Conservation (phyloP, 2,888 invertebrate species). For the Diarsia rubi region DNA sequence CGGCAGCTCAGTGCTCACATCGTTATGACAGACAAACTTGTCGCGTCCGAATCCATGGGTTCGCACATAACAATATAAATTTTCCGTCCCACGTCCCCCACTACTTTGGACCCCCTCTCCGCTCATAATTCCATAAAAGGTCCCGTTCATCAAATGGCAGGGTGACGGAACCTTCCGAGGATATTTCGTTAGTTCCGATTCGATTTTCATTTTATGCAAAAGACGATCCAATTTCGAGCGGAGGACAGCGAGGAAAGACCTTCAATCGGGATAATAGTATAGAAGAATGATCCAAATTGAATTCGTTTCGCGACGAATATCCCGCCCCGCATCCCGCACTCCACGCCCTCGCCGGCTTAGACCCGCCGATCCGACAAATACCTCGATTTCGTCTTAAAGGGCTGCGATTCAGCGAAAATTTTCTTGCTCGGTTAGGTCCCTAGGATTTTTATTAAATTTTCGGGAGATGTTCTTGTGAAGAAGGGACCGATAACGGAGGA, state of each 20-base stretch:
- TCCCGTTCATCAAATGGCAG: constrained; percentile 71
- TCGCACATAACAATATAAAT: constrained; percentile 66
- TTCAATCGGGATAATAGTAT: constrained; percentile 87
- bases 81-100: constrained; percentile 53
- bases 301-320: constrained; percentile 78
- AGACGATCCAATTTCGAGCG: constrained; percentile 86
- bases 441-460: constrained; percentile 86
- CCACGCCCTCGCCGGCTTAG: constrained; percentile 69
- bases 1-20: constrained; percentile 43
- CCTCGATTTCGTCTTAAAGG: constrained; percentile 78
- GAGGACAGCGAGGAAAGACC: constrained; percentile 76
- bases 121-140: constrained; percentile 77
- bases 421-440: constrained; percentile 80
- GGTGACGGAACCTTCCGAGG: constrained; percentile 68
- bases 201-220: constrained; percentile 90
- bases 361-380: constrained; percentile 76
- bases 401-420: constrained; percentile 84
- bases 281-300: constrained; percentile 90
- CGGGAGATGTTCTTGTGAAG: constrained; percentile 66
- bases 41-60: constrained; percentile 44
- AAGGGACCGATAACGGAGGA: constrained; percentile 59
- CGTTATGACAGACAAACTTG: constrained; percentile 53
- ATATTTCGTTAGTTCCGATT: constrained; percentile 88
- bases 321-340: constrained; percentile 64
- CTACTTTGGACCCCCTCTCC: constrained; percentile 55